phyloP scores from a whole-genome alignment of 2,888 invertebrate species.

The Sphaerophoria rueppellii region DNA sequence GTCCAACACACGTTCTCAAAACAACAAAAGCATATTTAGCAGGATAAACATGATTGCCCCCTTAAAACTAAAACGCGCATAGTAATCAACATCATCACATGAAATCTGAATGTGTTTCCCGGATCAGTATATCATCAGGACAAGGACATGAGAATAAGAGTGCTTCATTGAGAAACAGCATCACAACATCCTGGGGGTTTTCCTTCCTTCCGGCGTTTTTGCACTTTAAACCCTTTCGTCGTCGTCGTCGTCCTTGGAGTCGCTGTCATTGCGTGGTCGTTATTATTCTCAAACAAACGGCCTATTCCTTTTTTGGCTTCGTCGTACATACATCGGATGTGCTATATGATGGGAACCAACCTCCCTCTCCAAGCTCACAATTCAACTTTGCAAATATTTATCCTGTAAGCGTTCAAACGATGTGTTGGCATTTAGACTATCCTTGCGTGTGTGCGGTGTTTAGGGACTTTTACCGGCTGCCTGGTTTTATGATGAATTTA shows the following conservation, averaged over 20 bases:
- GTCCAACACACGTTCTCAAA: slow-evolving; percentile 58
- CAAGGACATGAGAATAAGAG: slow-evolving; percentile 2
- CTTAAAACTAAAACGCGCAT: slow-evolving; percentile 65
- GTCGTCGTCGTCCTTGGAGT: slow-evolving; percentile 35
- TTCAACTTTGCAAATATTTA: slow-evolving; percentile 62
- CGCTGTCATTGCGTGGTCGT: slow-evolving; percentile 57
- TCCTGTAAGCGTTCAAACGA: slow-evolving; percentile 63
- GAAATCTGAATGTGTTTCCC: slow-evolving; percentile 55
- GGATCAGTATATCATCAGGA: slow-evolving; percentile 60
- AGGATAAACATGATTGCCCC: slow-evolving; percentile 62
- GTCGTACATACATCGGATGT: background rate
- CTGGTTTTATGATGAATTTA: slow-evolving; percentile 72
- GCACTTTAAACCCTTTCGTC: slow-evolving; percentile 61
- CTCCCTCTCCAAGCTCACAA: slow-evolving; percentile 38
- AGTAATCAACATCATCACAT: slow-evolving; percentile 65
- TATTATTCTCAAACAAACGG: slow-evolving; percentile 39
- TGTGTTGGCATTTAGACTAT: slow-evolving; percentile 71
- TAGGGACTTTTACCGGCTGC: slow-evolving; percentile 63
- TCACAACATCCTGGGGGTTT: slow-evolving; percentile 37
- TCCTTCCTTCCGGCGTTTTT: slow-evolving; percentile 60
- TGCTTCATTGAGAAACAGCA: slow-evolving; percentile 29
- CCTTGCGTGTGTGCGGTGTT: slow-evolving; percentile 40
- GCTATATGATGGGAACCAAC: slow-evolving; percentile 20
- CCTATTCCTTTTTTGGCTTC: slow-evolving; percentile 25
- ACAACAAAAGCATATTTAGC: slow-evolving; percentile 10